A percentile compares a stretch with the other conserved stretches of the same genome.
Evolutionary conservation across 2,113 vertebrate species (phyloP).

Genomic region (Osmerus mordax): DNA sequence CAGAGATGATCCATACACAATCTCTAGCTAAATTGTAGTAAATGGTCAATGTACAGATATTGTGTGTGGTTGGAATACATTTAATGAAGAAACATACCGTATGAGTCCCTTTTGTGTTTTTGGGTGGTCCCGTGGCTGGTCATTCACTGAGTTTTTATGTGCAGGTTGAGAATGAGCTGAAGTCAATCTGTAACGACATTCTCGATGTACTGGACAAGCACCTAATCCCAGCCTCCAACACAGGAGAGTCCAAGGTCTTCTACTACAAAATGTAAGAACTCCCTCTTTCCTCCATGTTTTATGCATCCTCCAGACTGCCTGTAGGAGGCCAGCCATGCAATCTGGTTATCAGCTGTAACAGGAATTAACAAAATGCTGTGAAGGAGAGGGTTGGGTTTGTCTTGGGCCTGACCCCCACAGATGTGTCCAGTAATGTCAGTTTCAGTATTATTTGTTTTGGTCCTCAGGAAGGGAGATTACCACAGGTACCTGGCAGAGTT

Average conservation of each 20-base stretch:
- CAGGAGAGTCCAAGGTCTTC: slow-evolving; percentile 99
- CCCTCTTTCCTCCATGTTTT: slow-evolving; percentile 9
- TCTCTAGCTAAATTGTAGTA: too few relatives aligned
- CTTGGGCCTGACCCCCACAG: not conserved
- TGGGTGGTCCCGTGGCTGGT: not conserved
- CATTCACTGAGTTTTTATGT: slow-evolving; percentile 7
- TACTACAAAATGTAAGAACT: slow-evolving; percentile 98
- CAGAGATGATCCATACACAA: too few relatives aligned
- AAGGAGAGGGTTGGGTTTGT: not conserved
- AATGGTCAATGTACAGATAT: not conserved
- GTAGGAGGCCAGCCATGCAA: not conserved
- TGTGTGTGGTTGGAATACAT: not conserved
- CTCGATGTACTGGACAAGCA: slow-evolving; percentile 97
- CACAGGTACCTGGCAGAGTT: slow-evolving; percentile 99
- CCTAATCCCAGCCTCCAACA: slow-evolving; percentile 94
- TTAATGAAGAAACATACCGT: not conserved
- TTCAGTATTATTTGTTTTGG: not conserved
- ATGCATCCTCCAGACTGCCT: not conserved
- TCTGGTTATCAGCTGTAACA: too few relatives aligned
- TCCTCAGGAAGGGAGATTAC: slow-evolving; percentile 95
- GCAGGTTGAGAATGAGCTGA: slow-evolving; percentile 96
- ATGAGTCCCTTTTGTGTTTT: not conserved
- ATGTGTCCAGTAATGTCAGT: not conserved
- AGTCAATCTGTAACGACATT: slow-evolving; percentile 96
- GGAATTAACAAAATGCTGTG: not conserved